phyloP scores from a whole-genome alignment of 2,888 invertebrate genomes.

The Branchipolynoe longqiensis region DNA sequence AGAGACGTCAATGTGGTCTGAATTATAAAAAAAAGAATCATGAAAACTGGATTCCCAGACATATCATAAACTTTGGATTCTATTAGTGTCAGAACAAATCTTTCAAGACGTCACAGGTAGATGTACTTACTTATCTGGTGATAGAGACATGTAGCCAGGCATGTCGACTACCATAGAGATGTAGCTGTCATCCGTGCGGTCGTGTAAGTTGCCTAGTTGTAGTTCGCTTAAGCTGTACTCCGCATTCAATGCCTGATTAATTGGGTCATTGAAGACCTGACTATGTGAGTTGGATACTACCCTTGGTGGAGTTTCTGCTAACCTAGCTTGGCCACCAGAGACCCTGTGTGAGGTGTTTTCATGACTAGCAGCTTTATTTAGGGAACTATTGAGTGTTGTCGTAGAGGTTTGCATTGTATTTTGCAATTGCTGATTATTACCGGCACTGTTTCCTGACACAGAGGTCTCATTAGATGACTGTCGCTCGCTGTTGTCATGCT shows the following conservation, averaged over 20 bases:
- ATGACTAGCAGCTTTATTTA: too few relatives aligned
- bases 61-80: too few relatives aligned
- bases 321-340: constrained; percentile 1
- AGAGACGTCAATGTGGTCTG: too few relatives aligned
- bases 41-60: too few relatives aligned
- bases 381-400: too few relatives aligned
- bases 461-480: too few relatives aligned
- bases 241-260: constrained; percentile 45
- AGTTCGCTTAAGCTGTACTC: constrained; percentile 69
- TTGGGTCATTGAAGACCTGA: background rate
- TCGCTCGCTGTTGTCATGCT: too few relatives aligned
- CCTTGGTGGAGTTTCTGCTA: background rate
- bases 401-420: too few relatives aligned
- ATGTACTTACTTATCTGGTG: constrained; percentile 66
- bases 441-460: too few relatives aligned
- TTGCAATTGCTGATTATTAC: too few relatives aligned
- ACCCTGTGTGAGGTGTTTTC: too few relatives aligned
- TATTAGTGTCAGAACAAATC: background rate
- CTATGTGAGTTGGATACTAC: background rate
- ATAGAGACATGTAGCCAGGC: constrained; percentile 76
- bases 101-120: background rate
- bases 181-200: constrained; percentile 75
- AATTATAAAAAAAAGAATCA: background rate
- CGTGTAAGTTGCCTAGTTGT: constrained; percentile 68
- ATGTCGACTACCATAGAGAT: constrained; percentile 78